These are phyloP conservation scores for Campoletis sonorensis DNA, from an alignment of 1,140 invertebrate genomes.

Conservation along the genomic window DNA sequence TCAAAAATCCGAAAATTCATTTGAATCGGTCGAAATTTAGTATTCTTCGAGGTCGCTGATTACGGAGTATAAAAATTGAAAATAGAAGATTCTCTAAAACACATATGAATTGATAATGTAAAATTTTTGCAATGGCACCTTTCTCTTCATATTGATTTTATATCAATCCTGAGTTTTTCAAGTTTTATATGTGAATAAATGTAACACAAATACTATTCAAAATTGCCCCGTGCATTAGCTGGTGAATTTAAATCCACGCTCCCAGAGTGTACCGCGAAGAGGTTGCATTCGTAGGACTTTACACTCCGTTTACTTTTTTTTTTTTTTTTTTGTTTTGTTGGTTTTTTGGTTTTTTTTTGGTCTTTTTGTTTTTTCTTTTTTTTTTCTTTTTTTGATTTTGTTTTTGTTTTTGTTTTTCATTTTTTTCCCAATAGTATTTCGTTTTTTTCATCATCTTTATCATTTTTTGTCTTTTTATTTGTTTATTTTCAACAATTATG, in stretches of 20 bases:
- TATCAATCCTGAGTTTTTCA: background rate
- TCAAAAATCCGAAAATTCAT: background rate
- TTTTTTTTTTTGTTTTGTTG: background rate
- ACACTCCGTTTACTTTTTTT: background rate
- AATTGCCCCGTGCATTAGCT: slow-evolving; percentile 2
- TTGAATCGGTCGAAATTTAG: background rate
- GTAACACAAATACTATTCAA: background rate
- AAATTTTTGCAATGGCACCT: background rate
- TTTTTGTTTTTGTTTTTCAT: too few relatives aligned
- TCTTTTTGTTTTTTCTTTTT: background rate
- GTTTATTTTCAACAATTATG: too few relatives aligned
- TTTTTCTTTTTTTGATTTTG: background rate
- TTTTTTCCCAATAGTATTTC: background rate
- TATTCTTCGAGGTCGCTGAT: slow-evolving; percentile 2
- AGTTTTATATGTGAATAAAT: background rate
- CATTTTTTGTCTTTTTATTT: too few relatives aligned
- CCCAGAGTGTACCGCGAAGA: background rate
- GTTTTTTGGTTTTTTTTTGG: background rate
- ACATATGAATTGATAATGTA: background rate
- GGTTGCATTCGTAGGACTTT: slow-evolving; percentile 6
- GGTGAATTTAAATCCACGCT: background rate
- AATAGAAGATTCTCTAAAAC: background rate
- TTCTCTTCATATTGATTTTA: background rate
- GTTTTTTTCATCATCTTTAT: background rate
- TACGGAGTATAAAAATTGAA: background rate